Percentiles rank a stretch among this genome's conserved stretches.
phyloP scores from a whole-genome alignment of 2,888 invertebrate species.

The Mesochorus sp. region DNA sequence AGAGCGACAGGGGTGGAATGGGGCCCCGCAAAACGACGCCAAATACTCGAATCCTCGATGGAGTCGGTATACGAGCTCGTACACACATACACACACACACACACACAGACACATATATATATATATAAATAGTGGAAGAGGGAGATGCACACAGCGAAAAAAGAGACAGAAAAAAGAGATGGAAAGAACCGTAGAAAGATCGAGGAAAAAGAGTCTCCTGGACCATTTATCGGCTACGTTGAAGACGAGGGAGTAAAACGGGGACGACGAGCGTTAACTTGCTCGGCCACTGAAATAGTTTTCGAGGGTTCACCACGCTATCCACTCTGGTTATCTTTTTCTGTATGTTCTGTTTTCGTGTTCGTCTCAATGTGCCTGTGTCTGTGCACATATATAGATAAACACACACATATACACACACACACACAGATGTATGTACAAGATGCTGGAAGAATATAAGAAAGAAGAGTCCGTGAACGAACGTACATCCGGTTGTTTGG shows the following conservation, averaged over 20 bases:
- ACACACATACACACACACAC: conserved; percentile 5
- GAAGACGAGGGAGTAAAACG: conserved; percentile 30
- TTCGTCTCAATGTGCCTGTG: not conserved
- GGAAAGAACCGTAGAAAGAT: conserved; percentile 9
- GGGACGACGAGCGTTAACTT: conserved; percentile 55
- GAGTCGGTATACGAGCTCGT: conserved; percentile 37
- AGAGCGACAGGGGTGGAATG: not conserved
- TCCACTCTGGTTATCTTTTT: conserved; percentile 57
- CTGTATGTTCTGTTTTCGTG: conserved; percentile 13
- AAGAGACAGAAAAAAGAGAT: not conserved
- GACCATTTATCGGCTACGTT: conserved; percentile 58
- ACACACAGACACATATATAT: not conserved
- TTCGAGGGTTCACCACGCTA: conserved; percentile 54
- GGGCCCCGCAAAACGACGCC: conserved; percentile 39
- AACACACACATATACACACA: not conserved
- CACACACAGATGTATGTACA: not conserved
- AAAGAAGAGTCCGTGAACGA: conserved; percentile 30
- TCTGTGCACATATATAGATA: not conserved
- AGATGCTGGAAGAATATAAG: conserved; percentile 26
- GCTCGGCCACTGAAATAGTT: conserved; percentile 57
- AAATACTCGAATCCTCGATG: conserved; percentile 51
- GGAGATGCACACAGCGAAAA: too few species aligned
- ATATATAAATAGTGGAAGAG: conserved; percentile 5
- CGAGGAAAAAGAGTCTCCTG: conserved; percentile 44
- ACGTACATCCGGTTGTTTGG: conserved; percentile 59